phyloP scores from a whole-genome alignment of 2,797 vertebrate genomes.

The Pyrrhura leucotis region DNA sequence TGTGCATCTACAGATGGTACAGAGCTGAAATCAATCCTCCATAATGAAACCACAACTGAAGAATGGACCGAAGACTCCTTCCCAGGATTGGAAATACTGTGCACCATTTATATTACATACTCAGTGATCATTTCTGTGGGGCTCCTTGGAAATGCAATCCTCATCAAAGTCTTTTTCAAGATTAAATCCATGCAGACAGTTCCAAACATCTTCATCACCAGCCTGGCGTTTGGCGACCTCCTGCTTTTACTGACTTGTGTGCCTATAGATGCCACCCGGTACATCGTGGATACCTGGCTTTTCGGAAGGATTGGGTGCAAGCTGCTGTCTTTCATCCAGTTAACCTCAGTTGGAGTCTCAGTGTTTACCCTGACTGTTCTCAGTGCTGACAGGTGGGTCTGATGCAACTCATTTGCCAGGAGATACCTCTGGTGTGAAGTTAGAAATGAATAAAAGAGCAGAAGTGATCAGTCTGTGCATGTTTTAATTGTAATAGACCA shows the following conservation, averaged over 20 bases:
- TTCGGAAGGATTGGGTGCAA: conserved; percentile 83
- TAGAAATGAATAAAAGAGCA: background rate
- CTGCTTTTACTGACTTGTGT: conserved; percentile 83
- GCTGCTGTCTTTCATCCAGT: conserved; percentile 82
- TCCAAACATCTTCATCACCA: conserved; percentile 86
- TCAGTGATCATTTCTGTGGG: conserved; percentile 82
- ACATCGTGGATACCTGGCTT: conserved; percentile 81
- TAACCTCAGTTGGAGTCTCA: conserved; percentile 83
- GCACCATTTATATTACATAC: conserved; percentile 77
- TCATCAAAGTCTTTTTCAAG: conserved; percentile 86
- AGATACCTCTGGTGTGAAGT: background rate
- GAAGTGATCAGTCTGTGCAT: background rate
- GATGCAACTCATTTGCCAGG: background rate
- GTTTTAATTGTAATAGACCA: background rate
- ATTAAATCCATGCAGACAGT: conserved; percentile 85
- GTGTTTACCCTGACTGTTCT: conserved; percentile 84
- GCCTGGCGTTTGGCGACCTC: conserved; percentile 83
- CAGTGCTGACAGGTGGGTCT: conserved; percentile 84
- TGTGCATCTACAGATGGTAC: conserved; percentile 66
- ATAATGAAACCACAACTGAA: conserved; percentile 66
- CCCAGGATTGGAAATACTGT: conserved; percentile 77
- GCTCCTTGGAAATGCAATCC: conserved; percentile 82
- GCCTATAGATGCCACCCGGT: conserved; percentile 81
- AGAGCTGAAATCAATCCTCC: conserved; percentile 51
- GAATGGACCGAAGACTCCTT: conserved; percentile 68